phyloP scores from a whole-genome alignment of 2,797 vertebrate species.

The Botia kubotai region DNA sequence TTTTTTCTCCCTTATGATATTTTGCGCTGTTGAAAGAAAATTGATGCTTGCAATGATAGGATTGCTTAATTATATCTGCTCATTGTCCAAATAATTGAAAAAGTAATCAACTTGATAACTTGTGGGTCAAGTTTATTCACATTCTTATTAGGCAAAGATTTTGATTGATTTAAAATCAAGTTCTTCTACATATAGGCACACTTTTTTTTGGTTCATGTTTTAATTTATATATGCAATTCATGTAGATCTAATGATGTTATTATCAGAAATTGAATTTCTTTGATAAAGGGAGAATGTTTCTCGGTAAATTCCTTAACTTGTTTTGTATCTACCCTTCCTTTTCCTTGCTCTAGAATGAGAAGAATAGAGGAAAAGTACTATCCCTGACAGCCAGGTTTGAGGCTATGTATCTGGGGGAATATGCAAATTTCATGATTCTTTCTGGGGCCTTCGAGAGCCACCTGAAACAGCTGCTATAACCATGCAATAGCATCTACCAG shows the following conservation, averaged over 20 bases:
- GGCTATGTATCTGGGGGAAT: background rate
- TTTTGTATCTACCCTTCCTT: background rate
- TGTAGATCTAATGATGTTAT: background rate
- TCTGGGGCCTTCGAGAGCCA: background rate
- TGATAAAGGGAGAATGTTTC: background rate
- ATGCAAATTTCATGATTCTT: background rate
- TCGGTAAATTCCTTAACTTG: background rate
- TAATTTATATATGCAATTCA: background rate
- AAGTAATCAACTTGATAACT: background rate
- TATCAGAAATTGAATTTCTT: background rate
- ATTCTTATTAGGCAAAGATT: background rate
- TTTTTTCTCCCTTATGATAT: background rate
- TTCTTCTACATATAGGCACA: background rate
- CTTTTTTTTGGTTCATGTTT: background rate
- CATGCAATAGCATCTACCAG: background rate
- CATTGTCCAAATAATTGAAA: conserved; percentile 22
- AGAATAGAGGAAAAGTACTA: background rate
- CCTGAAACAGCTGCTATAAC: conserved; percentile 31
- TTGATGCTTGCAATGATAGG: background rate
- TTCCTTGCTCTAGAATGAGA: background rate
- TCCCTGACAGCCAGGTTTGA: background rate
- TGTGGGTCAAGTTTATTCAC: background rate
- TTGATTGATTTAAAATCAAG: background rate
- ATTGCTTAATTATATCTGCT: conserved; percentile 3
- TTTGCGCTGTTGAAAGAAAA: conserved; percentile 3